Evolutionary conservation across 1,140 invertebrate genomes (phyloP).

Genomic region (Eriosoma lanigerum): DNA sequence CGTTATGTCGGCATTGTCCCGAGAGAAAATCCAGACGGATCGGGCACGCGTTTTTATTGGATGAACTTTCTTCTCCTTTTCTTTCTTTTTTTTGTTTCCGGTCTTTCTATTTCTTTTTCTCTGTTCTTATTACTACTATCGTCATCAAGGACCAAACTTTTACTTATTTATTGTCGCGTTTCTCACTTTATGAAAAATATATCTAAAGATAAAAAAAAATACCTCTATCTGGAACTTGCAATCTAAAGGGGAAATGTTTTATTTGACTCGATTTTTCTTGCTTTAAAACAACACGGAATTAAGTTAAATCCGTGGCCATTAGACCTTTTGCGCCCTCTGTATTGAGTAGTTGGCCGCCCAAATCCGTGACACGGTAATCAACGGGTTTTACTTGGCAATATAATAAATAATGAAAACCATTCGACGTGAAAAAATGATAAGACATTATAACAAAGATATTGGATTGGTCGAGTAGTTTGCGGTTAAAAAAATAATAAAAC

Average conservation of each 20-base stretch:
- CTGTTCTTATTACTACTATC: constrained; percentile 51
- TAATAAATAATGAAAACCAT: constrained; percentile 52
- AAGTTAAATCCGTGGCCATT: constrained; percentile 52
- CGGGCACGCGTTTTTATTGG: constrained; percentile 50
- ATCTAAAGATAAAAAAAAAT: constrained; percentile 50
- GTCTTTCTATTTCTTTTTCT: constrained; percentile 49
- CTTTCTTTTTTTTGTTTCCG: constrained; percentile 44
- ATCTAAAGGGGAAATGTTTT: constrained; percentile 52
- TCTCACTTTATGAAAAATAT: constrained; percentile 52
- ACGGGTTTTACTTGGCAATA: constrained; percentile 51
- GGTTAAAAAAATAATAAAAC: constrained; percentile 15
- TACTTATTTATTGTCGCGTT: constrained; percentile 52
- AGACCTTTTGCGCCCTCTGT: constrained; percentile 51
- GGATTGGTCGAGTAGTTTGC: constrained; percentile 37
- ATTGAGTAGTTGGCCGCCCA: constrained; percentile 51
- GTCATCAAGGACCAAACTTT: constrained; percentile 52
- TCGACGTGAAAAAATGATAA: constrained; percentile 48
- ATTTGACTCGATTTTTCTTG: constrained; percentile 50
- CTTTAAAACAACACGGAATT: constrained; percentile 52
- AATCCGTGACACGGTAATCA: constrained; percentile 51
- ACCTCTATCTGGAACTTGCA: constrained; percentile 45
- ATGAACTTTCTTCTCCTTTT: constrained; percentile 48
- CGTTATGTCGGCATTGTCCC: constrained; percentile 51
- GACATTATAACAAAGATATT: constrained; percentile 45
- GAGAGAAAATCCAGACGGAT: constrained; percentile 51